These are phyloP conservation scores for Cyanoderma ruficeps DNA, from an alignment of 2,113 vertebrate genomes.

Conservation along the genomic window DNA sequence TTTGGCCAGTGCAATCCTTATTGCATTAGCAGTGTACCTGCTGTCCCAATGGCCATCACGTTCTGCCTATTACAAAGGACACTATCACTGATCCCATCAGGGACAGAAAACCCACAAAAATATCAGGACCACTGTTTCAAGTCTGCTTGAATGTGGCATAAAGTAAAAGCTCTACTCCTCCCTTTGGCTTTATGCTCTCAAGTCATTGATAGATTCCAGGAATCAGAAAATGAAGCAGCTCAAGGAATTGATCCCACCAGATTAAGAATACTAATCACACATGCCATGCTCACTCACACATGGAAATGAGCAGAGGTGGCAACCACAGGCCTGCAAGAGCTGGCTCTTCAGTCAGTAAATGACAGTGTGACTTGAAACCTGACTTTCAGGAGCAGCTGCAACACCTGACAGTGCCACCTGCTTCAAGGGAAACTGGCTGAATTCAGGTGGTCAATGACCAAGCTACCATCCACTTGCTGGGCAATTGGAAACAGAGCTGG, in stretches of 20 bases:
- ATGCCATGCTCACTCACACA: too few species aligned
- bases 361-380: neutral
- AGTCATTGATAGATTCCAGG: neutral
- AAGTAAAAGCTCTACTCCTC: neutral
- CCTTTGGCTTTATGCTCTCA: neutral
- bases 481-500: neutral
- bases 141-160: neutral
- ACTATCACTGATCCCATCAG: neutral
- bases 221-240: neutral
- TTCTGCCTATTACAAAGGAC: neutral
- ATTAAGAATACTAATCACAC: neutral
- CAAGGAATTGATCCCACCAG: neutral
- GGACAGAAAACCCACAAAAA: neutral
- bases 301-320: neutral
- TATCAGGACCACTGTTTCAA: neutral
- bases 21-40: neutral
- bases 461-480: neutral
- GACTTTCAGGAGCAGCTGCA: neutral
- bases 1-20: too few species aligned
- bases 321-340: neutral
- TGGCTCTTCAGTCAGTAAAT: neutral
- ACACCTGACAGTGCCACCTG: neutral
- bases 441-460: neutral
- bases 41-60: fast-evolving
- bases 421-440: neutral